Base-by-base conservation (phyloP, 1,140 invertebrate genomes). In the Prorops nasuta region DNA sequence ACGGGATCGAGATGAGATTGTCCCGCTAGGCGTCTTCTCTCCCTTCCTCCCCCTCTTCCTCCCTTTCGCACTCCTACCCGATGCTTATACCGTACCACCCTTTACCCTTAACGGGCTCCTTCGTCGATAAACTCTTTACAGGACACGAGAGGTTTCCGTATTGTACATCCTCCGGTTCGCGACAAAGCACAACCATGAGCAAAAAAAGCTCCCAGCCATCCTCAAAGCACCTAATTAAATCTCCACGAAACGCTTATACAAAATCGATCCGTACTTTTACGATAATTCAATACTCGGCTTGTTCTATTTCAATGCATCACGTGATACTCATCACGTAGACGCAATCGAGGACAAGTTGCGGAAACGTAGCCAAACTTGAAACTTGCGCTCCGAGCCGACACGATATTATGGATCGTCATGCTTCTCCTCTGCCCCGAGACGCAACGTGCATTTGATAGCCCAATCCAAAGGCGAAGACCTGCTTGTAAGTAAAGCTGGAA, bases 1-100 rank as follows among this genome's bases (percentile, higher is more conserved):
- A 73, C 61, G 71, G 73, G 69, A 75, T 74, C 66, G 71, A 74
- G 72, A 77, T 76, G 75, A 76, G 72, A 77, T 76, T 76, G 72
- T 75, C 71, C 72, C 66, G 63, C 60, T 66, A 72, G 62, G 58
- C 58, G 56, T 51, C 52, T 65, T 43, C 49, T 49, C 31, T 24
- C 21, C 38, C 21, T 34, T 34, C 35, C 54, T 28, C 49, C 35
- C 12, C 20, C 24, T 44, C 39, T 41, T 31, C 38, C 44, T 49
- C 41, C 37, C 43, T 42, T 41, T 21, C 39, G n/a, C 32, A 16
- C 9, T 4, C 34, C 38, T 37, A 15, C 37, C 16, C 19, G 46
- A n/a, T n/a, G n/a, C n/a, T n/a, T n/a, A n/a, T n/a, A 16, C 24
- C 37, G 21, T 34, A 70, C 68, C 68, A 72, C 69, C 70, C 70